These are phyloP conservation scores for Tupiocoris notatus DNA, from an alignment of 2,888 invertebrate genomes.

Conservation along the genomic window DNA sequence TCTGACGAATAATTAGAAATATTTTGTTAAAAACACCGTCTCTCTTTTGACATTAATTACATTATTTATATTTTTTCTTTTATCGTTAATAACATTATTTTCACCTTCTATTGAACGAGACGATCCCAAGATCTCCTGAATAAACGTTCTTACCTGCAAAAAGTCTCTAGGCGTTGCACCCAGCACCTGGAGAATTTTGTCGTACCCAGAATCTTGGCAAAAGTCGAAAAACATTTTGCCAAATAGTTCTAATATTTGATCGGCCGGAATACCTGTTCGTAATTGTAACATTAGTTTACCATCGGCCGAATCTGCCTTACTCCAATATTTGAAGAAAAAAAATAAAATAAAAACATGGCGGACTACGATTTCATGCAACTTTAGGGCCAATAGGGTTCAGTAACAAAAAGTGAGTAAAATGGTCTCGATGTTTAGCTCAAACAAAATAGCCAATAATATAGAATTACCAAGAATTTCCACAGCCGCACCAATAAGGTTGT, in stretches of 20 bases:
- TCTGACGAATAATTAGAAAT: slow-evolving; percentile 66
- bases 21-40: too few species aligned
- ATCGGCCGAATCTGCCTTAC: too few species aligned
- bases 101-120: not conserved
- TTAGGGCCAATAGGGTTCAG: too few species aligned
- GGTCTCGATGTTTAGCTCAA: too few species aligned
- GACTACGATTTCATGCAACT: not conserved
- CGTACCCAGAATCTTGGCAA: slow-evolving; percentile 95
- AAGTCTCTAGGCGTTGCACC: slow-evolving; percentile 95
- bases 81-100: not conserved
- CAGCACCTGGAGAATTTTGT: slow-evolving; percentile 88
- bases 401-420: too few species aligned
- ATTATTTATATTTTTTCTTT: too few species aligned
- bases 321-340: too few species aligned
- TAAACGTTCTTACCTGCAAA: slow-evolving; percentile 66
- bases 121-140: not conserved
- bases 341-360: not conserved
- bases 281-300: too few species aligned
- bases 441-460: too few species aligned
- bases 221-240: slow-evolving; percentile 95
- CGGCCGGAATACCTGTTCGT: slow-evolving; percentile 81
- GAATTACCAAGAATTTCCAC: slow-evolving; percentile 83
- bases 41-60: too few species aligned
- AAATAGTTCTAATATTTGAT: slow-evolving; percentile 83
- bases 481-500: slow-evolving; percentile 88